Conservation (phyloP, 2,888 invertebrate species). For the Caradrina clavipalpis region DNA sequence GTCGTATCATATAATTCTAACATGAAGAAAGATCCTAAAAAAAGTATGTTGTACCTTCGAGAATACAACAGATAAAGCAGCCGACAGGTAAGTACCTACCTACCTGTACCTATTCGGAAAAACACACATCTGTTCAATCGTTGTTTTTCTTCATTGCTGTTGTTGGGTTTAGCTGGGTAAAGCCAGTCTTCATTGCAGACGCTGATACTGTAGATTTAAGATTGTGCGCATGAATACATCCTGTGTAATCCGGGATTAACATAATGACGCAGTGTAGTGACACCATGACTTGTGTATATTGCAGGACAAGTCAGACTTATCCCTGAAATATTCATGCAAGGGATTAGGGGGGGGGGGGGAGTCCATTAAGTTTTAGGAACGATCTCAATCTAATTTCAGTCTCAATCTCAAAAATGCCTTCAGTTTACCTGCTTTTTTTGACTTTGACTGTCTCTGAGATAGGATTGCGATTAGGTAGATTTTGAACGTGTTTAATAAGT, state of each 20-base stretch:
- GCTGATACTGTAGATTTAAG: conserved; percentile 26
- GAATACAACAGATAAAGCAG: not conserved
- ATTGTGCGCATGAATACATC: conserved; percentile 10
- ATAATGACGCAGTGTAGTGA: conserved; percentile 5
- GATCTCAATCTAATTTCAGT: too few relatives aligned
- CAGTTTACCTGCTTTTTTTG: too few relatives aligned
- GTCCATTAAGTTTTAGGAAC: too few relatives aligned
- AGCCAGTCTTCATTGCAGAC: not conserved
- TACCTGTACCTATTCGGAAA: conserved; percentile 14
- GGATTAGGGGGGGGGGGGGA: not conserved
- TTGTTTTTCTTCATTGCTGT: not conserved
- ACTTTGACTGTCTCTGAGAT: too few relatives aligned
- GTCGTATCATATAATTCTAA: too few relatives aligned
- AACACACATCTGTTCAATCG: not conserved
- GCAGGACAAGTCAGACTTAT: not conserved
- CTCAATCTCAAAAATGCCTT: too few relatives aligned
- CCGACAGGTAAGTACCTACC: not conserved
- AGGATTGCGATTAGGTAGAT: too few relatives aligned
- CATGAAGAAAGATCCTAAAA: too few relatives aligned
- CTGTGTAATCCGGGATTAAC: conserved; percentile 20
- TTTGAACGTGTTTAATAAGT: too few relatives aligned
- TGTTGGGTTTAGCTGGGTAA: conserved; percentile 13
- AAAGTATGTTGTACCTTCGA: not conserved
- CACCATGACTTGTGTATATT: not conserved
- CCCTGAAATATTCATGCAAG: too few relatives aligned